phyloP scores from a whole-genome alignment of 2,888 invertebrate genomes.

The Xestia rhomboidea region DNA sequence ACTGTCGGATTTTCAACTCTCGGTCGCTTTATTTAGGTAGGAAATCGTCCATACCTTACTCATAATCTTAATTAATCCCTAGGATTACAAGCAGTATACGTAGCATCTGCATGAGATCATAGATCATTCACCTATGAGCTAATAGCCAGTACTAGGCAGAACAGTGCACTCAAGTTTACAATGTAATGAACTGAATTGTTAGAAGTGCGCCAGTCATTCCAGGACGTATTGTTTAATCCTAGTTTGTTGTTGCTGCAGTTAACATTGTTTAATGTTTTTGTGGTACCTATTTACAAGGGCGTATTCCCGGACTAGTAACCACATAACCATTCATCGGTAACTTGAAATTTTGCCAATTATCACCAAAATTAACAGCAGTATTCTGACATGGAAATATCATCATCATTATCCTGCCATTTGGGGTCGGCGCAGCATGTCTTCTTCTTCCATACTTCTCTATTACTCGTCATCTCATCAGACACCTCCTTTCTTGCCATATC shows the following conservation, averaged over 20 bases:
- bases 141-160: neutral
- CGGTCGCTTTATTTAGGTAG: neutral
- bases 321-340: neutral
- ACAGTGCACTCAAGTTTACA: constrained; percentile 10
- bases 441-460: neutral
- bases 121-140: constrained; percentile 40
- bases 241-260: constrained; percentile 7
- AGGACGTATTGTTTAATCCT: constrained; percentile 35
- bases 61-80: neutral
- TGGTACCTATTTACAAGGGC: neutral
- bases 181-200: constrained; percentile 16
- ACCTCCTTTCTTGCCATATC: too few species aligned
- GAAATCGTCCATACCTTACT: neutral
- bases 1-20: neutral
- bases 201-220: neutral
- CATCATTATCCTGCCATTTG: too few species aligned
- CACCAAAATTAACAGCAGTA: neutral
- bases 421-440: too few species aligned
- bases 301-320: neutral
- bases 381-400: neutral
- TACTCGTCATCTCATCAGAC: neutral
- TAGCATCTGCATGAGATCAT: constrained; percentile 29
- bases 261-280: neutral
- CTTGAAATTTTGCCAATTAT: neutral
- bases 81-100: neutral